Evolutionary conservation across 2,113 vertebrate genomes (phyloP).

Genomic region (Salvelinus sp.): DNA sequence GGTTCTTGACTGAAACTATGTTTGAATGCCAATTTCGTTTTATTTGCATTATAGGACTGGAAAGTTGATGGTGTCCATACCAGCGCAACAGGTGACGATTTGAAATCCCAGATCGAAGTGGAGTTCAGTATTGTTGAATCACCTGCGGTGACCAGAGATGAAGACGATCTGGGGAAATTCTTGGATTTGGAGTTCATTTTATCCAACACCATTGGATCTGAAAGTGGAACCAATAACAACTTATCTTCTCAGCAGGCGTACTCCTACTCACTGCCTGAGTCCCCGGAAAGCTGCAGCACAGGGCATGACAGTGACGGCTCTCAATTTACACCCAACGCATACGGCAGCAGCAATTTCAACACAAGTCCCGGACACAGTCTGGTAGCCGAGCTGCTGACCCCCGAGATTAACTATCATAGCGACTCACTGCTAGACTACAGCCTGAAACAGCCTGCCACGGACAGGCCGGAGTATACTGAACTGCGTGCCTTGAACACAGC

Average conservation of each 20-base stretch:
- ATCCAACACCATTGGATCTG: constrained; percentile 76
- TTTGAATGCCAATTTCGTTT: neutral
- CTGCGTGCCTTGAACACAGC: constrained; percentile 67
- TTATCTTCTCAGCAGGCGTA: constrained; percentile 47
- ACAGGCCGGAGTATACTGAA: constrained; percentile 79
- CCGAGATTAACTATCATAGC: constrained; percentile 68
- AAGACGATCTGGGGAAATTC: constrained; percentile 85
- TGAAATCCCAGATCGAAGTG: constrained; percentile 65
- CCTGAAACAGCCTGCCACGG: constrained; percentile 55
- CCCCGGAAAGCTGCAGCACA: constrained; percentile 84
- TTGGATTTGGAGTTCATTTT: constrained; percentile 90
- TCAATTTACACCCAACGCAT: constrained; percentile 52
- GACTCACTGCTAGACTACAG: constrained; percentile 58
- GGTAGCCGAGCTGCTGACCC: constrained; percentile 86
- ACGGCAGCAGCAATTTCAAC: constrained; percentile 47
- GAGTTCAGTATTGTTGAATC: constrained; percentile 75
- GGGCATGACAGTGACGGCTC: constrained; percentile 77
- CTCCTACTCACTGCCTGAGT: constrained; percentile 84
- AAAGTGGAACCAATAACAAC: constrained; percentile 30
- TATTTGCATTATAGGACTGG: constrained; percentile 54
- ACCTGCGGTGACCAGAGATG: constrained; percentile 68
- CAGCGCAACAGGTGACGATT: constrained; percentile 39
- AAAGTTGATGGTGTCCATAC: constrained; percentile 48
- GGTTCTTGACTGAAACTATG: neutral
- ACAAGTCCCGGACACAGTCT: constrained; percentile 77